Evolutionary conservation across 2,113 vertebrate genomes (phyloP), one percentile per base, ranked within the genome.

Genomic region (Gobio gobio): DNA sequence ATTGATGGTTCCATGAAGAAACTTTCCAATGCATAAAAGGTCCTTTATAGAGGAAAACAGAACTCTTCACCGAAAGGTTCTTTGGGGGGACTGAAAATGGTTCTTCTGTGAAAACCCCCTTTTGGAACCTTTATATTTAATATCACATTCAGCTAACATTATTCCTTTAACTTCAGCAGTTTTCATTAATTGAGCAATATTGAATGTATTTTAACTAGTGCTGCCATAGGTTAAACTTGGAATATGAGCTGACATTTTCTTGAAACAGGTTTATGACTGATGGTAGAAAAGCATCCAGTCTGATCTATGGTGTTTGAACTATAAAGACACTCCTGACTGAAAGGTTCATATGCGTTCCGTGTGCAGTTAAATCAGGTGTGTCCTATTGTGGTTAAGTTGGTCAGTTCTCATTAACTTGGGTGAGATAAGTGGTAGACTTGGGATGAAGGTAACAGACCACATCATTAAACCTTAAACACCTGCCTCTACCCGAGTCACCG

Each of bases 401-500:
- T 86, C 70, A 51, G 16, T 80, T 87, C 79, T 90, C 80, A 87
- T 90, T 88, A 85, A 72, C 56, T 78, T 64, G 49, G 68, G 51
- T 80, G 83, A 90, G 83, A 61, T 88, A 86, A 87, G 87, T 87
- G 79, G 22, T 76, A 85, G 85, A 87, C 89, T n/a, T 82, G 84
- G 78, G 77, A 74, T 66, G 63, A 26, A 82, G 81, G 63, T 85
- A 86, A 83, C 84, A 82, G 86, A 84, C 77, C 86, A 84, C 88
- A 86, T 89, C 84, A 88, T 89, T 89, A 89, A 87, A 66, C 63
- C 82, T 59, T 78, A 78, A 86, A 77, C 82, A 84, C 47, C 63
- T 78, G 56, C 73, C 36, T 74, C 63, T 63, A 14, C 24, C 63
- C 16, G 26, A 40, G 63, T 87, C 88, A 86, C 47, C 36, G 12